Evolutionary conservation across 2,888 invertebrate species (phyloP), one percentile per base, ranked within the genome.

Genomic region (Lithophane socia): DNA sequence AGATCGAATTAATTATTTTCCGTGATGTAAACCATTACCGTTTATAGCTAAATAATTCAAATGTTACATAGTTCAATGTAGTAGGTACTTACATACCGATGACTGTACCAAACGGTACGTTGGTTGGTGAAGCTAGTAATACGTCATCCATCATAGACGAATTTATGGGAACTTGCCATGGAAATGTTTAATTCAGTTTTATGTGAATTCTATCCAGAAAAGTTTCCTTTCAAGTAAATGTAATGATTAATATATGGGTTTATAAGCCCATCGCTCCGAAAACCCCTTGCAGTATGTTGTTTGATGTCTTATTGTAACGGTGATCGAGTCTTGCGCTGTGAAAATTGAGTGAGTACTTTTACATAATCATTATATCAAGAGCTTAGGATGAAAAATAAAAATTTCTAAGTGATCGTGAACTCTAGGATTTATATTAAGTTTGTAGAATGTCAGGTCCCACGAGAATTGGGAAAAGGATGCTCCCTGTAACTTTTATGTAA

Each of bases 81-180:
- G 21, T 71, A n/a, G 1, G 13, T 49, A 54, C 3, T 16, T 77
- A 73, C 63, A 52, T 73, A 54, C 44, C 75, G 86, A 87, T 89
- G 88, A 88, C 81, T 87, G 84, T 82, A 73, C 77, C 3, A 63
- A 24, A 18, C 64, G 54, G 52, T 16, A 37, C 47, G 42, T n/a
- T 12, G 37, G 13, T 68, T 65, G 37, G 18, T 42, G 52, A 29
- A 24, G 63, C 37, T 18, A 80, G 47, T 21, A 4, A 65, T 52
- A 66, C 86, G 86, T 89, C 82, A 86, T 77, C 72, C 82, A 86
- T 77, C 71, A 68, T 80, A 61, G 69, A 76, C 79, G 69, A 81
- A 86, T 88, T 88, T 83, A 88, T 87, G 90, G 91, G 87, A 91
- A 91, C 85, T 85, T 89, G 75, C 86, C 74, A 89, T 91, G 93